Evolutionary conservation across 2,888 invertebrate species (phyloP).

Genomic region (Pterostichus madidus): DNA sequence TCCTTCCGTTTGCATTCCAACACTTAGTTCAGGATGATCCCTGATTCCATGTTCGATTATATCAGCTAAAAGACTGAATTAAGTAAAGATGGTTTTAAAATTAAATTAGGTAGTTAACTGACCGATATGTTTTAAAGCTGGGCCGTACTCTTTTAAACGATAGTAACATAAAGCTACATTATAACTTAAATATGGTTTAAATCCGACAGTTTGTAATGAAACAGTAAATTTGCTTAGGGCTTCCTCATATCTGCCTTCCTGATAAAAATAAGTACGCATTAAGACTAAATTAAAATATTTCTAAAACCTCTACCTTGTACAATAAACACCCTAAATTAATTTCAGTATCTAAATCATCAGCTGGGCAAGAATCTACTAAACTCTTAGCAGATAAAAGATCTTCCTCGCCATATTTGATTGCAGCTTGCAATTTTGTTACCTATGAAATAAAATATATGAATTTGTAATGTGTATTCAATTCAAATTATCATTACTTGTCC

Average conservation of each 20-base stretch:
- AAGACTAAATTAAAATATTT: too few species aligned
- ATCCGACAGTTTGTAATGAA: slow-evolving; percentile 93
- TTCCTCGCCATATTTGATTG: slow-evolving; percentile 97
- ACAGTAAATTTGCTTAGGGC: slow-evolving; percentile 93
- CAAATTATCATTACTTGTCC: slow-evolving; percentile 78
- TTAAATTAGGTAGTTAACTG: background rate
- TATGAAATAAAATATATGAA: slow-evolving; percentile 70
- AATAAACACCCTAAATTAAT: slow-evolving; percentile 97
- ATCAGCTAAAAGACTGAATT: slow-evolving; percentile 79
- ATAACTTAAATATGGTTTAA: slow-evolving; percentile 94
- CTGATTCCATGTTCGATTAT: slow-evolving; percentile 97
- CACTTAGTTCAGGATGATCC: slow-evolving; percentile 97
- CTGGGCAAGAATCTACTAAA: slow-evolving; percentile 91
- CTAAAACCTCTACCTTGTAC: slow-evolving; percentile 81
- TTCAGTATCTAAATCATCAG: slow-evolving; percentile 95
- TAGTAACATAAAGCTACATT: slow-evolving; percentile 98
- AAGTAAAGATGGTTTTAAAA: slow-evolving; percentile 30
- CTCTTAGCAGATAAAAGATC: slow-evolving; percentile 94
- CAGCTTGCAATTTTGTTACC: slow-evolving; percentile 94
- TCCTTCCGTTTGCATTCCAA: slow-evolving; percentile 97
- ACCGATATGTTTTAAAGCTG: slow-evolving; percentile 95
- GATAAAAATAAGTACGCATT: too few species aligned
- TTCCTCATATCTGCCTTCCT: slow-evolving; percentile 90
- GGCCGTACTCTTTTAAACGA: slow-evolving; percentile 94
- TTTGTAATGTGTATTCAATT: slow-evolving; percentile 1